Percentiles rank a stretch among this genome's conserved stretches.
Evolutionary conservation across 1,140 invertebrate species (phyloP).

Genomic region (Manduca sexta): DNA sequence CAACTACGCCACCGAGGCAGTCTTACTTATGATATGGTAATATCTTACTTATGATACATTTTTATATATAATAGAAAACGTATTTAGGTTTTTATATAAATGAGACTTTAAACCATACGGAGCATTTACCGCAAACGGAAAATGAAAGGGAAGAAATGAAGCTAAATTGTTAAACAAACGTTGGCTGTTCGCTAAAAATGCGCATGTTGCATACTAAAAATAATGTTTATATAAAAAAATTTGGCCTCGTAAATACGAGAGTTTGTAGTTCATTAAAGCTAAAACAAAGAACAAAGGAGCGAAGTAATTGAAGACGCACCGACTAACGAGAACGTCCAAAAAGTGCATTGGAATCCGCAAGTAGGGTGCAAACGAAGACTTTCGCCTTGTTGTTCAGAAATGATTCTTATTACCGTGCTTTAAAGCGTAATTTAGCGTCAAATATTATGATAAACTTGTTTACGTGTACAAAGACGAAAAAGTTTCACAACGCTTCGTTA

Average conservation of each 20-base stretch:
- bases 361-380: slow-evolving; percentile 21
- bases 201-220: background rate
- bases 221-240: too few relatives aligned
- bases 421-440: slow-evolving; percentile 20
- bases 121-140: too few relatives aligned
- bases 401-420: slow-evolving; percentile 5
- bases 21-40: too few relatives aligned
- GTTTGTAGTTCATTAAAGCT: background rate
- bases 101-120: too few relatives aligned
- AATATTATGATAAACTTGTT: slow-evolving; percentile 24
- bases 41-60: too few relatives aligned
- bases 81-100: too few relatives aligned
- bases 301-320: slow-evolving; percentile 15
- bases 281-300: slow-evolving; percentile 7
- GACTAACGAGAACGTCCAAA: slow-evolving; percentile 34
- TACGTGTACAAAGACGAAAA: slow-evolving; percentile 43
- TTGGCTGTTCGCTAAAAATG: background rate
- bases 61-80: too few relatives aligned
- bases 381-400: slow-evolving; percentile 1
- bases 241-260: background rate
- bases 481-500: slow-evolving; percentile 51
- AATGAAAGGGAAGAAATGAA: too few relatives aligned
- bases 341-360: slow-evolving; percentile 30
- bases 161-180: too few relatives aligned
- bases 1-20: too few relatives aligned